Evolutionary conservation across 53 echinoderm and acorn worm genomes (phyloP), one percentile per base, ranked within the genome.

Genomic region (Stichopus horrens): DNA sequence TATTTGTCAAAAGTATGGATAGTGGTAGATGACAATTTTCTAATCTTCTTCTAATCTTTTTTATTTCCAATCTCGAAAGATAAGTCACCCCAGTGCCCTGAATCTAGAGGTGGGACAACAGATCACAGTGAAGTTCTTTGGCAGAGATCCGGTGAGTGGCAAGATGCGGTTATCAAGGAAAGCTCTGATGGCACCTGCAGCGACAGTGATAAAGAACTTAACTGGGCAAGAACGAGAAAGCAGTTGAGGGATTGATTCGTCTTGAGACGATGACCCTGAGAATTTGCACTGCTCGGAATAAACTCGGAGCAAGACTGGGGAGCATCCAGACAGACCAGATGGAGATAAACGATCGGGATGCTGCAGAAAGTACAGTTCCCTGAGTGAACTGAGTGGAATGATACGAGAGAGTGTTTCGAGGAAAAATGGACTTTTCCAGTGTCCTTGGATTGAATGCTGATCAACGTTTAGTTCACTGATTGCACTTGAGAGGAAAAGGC

Each of bases 111-210:
- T 93, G 4, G 97, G 97, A 20, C 95, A 97, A 86, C 94, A 97
- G 89, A 94, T 97, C 9, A 90, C 95, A 0, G 97, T 95, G 87
- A 97, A 97, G 88, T 97, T 88, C 86, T 97, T 95, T 89, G 97
- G 95, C 7, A 91, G 97, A 63, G 97, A 97, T 76, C 97, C 97
- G 20, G 97, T 94, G 84, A 97, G 94, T 37, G 97, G 97, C 14
- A 94, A 93, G 77, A 97, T 97, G 97, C 74, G 97, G 74, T 76
- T 97, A 37, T 97, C 97, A 6, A 88, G 97, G 68, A 97, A 97
- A 86, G 97, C 95, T 5, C 89, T 97, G 63, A 91, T 93, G 88
- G 95, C 97, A 2, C 94, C 97, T 23, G 97, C 95, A 57, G 94
- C 97, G 11, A 76, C 93, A n/a, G 91, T 97, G 54, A 92, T 97